A percentile compares a stretch with the other conserved stretches of the same genome.
Evolutionary conservation across 2,888 invertebrate species (phyloP).

Genomic region (Mesodorylaimus sp.): DNA sequence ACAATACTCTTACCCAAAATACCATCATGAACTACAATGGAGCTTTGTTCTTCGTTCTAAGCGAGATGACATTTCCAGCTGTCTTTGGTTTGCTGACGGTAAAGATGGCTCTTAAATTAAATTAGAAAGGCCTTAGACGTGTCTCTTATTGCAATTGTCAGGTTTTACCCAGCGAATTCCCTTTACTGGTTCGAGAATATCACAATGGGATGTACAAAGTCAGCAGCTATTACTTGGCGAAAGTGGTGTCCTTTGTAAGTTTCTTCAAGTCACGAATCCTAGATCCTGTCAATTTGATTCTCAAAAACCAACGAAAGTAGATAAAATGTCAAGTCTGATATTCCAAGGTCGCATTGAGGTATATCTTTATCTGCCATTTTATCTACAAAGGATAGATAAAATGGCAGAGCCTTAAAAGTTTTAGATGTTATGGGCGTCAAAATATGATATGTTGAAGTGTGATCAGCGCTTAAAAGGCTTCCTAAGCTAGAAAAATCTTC

Average conservation of each 20-base stretch:
- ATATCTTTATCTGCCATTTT: no score
- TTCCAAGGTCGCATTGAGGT: no score
- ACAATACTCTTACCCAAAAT: slow-evolving; percentile 57
- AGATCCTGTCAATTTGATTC: no score
- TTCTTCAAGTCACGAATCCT: no score
- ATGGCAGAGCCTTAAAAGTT: no score
- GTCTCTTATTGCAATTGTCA: slow-evolving; percentile 26
- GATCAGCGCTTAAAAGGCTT: no score
- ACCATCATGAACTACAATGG: slow-evolving; percentile 88
- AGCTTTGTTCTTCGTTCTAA: slow-evolving; percentile 66
- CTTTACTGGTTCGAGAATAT: slow-evolving; percentile 71
- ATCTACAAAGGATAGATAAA: no score
- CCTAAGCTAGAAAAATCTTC: no score
- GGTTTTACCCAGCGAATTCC: slow-evolving; percentile 74
- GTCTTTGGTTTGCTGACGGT: slow-evolving; percentile 84
- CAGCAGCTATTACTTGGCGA: slow-evolving; percentile 19
- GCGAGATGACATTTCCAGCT: slow-evolving; percentile 81
- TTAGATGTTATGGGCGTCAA: no score
- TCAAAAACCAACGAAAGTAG: no score
- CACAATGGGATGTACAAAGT: slow-evolving; percentile 70
- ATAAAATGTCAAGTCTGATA: no score
- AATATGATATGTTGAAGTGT: no score
- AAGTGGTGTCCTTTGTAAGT: slow-evolving; percentile 21
- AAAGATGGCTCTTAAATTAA: slow-evolving; percentile 23
- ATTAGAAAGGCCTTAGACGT: not conserved